These are phyloP conservation scores for Odontophorus gujanensis DNA, from an alignment of 2,113 vertebrate species.

Conservation along the genomic window DNA sequence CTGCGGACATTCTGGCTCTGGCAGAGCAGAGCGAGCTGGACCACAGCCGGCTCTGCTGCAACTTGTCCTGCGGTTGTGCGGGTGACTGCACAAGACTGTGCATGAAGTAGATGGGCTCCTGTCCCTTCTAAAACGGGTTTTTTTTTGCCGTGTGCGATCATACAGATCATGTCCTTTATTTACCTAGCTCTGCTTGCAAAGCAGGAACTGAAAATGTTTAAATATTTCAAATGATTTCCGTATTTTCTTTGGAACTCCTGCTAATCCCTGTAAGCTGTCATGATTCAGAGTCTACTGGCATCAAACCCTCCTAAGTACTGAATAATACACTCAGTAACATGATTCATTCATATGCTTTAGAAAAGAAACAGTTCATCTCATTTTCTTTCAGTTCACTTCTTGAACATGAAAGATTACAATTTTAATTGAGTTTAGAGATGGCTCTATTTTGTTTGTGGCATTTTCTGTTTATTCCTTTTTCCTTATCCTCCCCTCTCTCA, in stretches of 20 bases:
- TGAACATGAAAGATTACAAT: constrained; percentile 29
- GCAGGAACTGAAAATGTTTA: constrained; percentile 32
- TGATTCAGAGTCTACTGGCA: constrained; percentile 56
- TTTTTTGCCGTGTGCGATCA: not conserved
- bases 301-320: constrained; percentile 37
- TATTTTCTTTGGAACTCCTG: constrained; percentile 48
- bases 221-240: constrained; percentile 49
- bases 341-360: constrained; percentile 57
- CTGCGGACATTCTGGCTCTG: not conserved
- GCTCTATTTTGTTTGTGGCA: not conserved
- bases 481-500: not conserved
- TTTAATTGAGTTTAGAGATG: constrained; percentile 32
- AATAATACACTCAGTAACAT: constrained; percentile 58
- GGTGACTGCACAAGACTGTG: not conserved
- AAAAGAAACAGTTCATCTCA: constrained; percentile 33
- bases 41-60: not conserved
- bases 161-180: not conserved
- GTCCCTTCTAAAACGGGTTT: not conserved
- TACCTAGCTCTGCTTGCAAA: constrained; percentile 8
- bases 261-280: constrained; percentile 55
- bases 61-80: not conserved
- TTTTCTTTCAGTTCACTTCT: constrained; percentile 3
- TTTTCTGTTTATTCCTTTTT: not conserved
- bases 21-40: not conserved
- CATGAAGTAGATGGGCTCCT: not conserved